Evolutionary conservation across 2,888 invertebrate genomes (phyloP).

Genomic region (Tridacna gigas): DNA sequence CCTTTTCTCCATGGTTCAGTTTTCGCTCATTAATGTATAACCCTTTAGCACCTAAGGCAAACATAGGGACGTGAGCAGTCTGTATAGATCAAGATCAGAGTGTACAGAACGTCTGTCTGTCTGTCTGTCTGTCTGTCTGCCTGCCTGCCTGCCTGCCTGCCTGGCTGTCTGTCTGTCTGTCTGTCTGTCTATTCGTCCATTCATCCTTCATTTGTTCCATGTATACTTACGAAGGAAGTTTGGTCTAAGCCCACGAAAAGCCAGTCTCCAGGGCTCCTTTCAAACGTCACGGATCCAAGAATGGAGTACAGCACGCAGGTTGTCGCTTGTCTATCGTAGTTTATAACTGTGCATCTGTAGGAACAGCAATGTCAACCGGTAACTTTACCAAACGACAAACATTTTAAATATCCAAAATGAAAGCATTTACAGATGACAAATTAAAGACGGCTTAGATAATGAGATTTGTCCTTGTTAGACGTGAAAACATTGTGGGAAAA

Average conservation of each 20-base stretch:
- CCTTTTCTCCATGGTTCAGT: not conserved
- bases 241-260: not conserved
- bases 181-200: not conserved
- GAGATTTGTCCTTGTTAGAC: too few species aligned
- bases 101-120: too few species aligned
- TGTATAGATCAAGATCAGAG: too few species aligned
- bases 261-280: not conserved
- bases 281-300: not conserved
- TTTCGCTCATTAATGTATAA: not conserved
- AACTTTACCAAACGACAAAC: too few species aligned
- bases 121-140: too few species aligned
- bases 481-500: too few species aligned
- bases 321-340: not conserved
- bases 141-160: not conserved
- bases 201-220: not conserved
- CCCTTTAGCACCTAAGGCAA: not conserved
- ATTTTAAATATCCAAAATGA: too few species aligned
- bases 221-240: slow-evolving; percentile 4
- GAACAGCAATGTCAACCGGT: too few species aligned
- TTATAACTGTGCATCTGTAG: slow-evolving; percentile 1
- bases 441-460: too few species aligned
- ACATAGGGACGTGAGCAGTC: too few species aligned
- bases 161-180: not conserved
- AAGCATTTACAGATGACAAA: too few species aligned
- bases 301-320: slow-evolving; percentile 5